A percentile compares a stretch with the other conserved stretches of the same genome.
Evolutionary conservation across 2,888 invertebrate genomes (phyloP).

Genomic region (Philopedon plagiatum): DNA sequence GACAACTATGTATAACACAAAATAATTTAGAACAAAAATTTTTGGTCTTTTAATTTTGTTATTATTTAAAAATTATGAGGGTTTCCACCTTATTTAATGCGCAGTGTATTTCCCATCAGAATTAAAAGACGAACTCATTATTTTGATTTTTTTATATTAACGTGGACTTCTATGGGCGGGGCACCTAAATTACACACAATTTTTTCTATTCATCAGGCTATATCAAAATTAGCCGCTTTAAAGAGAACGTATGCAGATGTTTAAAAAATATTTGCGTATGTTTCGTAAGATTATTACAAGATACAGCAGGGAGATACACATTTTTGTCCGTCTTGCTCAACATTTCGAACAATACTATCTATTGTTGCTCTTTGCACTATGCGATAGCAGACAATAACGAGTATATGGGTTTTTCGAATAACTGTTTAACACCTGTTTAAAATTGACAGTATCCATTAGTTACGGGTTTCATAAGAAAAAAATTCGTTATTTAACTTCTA

Average conservation of each 20-base stretch:
- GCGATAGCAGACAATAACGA: conserved; percentile 23
- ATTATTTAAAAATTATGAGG: too few relatives aligned
- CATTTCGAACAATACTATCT: conserved; percentile 28
- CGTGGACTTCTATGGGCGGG: too few relatives aligned
- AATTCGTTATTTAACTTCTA: conserved; percentile 1
- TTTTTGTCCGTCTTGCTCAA: conserved; percentile 29
- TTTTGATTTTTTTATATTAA: too few relatives aligned
- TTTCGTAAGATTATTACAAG: conserved; percentile 15
- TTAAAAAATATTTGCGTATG: conserved; percentile 2
- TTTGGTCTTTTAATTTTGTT: too few relatives aligned
- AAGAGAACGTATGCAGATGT: background rate
- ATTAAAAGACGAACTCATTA: too few relatives aligned
- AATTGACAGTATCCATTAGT: conserved; percentile 17
- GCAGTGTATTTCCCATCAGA: too few relatives aligned
- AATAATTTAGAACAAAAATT: too few relatives aligned
- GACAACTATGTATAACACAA: too few relatives aligned
- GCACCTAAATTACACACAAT: background rate
- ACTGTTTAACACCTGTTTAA: conserved; percentile 35
- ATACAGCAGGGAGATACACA: conserved; percentile 29
- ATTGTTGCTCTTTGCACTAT: conserved; percentile 26
- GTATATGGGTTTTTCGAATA: conserved; percentile 16
- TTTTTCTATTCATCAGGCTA: background rate
- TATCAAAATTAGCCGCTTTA: background rate
- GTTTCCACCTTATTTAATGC: too few relatives aligned
- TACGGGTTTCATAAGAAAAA: conserved; percentile 17